These are phyloP conservation scores for Orthosia gothica DNA, from an alignment of 2,888 invertebrate species.

Conservation along the genomic window DNA sequence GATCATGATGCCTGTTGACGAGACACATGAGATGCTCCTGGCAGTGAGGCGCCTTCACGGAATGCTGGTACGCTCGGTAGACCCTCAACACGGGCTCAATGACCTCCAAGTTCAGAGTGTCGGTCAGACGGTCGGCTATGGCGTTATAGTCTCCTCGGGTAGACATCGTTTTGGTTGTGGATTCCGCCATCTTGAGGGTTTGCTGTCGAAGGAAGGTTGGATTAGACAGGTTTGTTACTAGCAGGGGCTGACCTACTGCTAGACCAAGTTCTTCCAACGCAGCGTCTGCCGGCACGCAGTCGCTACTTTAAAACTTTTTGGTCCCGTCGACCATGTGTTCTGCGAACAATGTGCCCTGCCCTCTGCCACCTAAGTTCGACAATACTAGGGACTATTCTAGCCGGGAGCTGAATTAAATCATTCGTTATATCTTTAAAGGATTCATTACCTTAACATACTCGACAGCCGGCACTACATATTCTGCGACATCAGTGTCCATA, in stretches of 20 bases:
- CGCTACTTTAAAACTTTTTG: too few relatives aligned
- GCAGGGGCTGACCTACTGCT: too few relatives aligned
- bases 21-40: constrained; percentile 95
- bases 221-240: not conserved
- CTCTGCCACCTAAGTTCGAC: too few relatives aligned
- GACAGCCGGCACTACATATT: constrained; percentile 95
- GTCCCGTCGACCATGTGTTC: too few relatives aligned
- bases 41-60: constrained; percentile 93
- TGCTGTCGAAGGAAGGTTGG: constrained; percentile 89
- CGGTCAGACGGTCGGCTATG: constrained; percentile 94
- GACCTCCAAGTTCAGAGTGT: constrained; percentile 95
- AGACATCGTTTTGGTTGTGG: constrained; percentile 92
- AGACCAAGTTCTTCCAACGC: too few relatives aligned
- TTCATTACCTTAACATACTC: constrained; percentile 92
- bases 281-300: too few relatives aligned
- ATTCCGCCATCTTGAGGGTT: constrained; percentile 93
- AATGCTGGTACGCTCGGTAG: constrained; percentile 95
- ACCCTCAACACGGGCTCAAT: constrained; percentile 96
- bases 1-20: constrained; percentile 93
- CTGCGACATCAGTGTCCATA: constrained; percentile 93
- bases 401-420: too few relatives aligned
- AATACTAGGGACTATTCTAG: too few relatives aligned
- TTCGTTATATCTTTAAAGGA: too few relatives aligned
- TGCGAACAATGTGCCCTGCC: too few relatives aligned
- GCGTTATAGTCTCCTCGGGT: constrained; percentile 93